Percentiles rank a stretch among this genome's conserved stretches.
Conservation (phyloP, 2,113 vertebrate genomes). For the Ophiodon elongatus region DNA sequence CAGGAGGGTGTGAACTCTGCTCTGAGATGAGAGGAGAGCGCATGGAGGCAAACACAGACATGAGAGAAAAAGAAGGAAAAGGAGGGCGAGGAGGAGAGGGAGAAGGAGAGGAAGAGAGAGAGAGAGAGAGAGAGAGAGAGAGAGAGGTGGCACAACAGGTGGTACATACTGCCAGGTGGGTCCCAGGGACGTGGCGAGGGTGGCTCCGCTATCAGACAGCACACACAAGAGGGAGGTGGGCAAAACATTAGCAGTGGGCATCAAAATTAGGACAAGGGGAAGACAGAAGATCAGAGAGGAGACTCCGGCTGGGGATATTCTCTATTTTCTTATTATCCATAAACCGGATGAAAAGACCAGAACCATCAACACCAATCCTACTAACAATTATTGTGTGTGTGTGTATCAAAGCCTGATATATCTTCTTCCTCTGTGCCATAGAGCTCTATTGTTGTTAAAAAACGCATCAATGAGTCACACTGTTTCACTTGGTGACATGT, state of each 20-base stretch:
- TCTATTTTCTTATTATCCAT: neutral
- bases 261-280: slow-evolving; percentile 58
- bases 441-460: neutral
- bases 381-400: neutral
- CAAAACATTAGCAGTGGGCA: slow-evolving; percentile 86
- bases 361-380: neutral
- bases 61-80: slow-evolving; percentile 36
- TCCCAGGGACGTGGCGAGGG: slow-evolving; percentile 89
- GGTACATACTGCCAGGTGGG: slow-evolving; percentile 96
- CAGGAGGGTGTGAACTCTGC: slow-evolving; percentile 39
- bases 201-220: slow-evolving; percentile 91
- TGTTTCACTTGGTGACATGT: neutral
- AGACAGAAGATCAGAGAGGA: slow-evolving; percentile 38
- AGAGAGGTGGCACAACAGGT: slow-evolving; percentile 80
- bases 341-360: neutral
- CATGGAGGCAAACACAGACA: slow-evolving; percentile 71
- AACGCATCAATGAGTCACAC: neutral
- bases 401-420: neutral
- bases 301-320: slow-evolving; percentile 13
- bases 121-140: slow-evolving; percentile 30
- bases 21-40: slow-evolving; percentile 62
- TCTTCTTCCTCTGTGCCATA: neutral
- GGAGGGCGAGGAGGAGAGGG: slow-evolving; percentile 14
- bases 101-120: slow-evolving; percentile 33
- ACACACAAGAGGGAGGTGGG: slow-evolving; percentile 89